Conservation (phyloP, 2,888 invertebrate species). For the Pachliopta kotzebuea region DNA sequence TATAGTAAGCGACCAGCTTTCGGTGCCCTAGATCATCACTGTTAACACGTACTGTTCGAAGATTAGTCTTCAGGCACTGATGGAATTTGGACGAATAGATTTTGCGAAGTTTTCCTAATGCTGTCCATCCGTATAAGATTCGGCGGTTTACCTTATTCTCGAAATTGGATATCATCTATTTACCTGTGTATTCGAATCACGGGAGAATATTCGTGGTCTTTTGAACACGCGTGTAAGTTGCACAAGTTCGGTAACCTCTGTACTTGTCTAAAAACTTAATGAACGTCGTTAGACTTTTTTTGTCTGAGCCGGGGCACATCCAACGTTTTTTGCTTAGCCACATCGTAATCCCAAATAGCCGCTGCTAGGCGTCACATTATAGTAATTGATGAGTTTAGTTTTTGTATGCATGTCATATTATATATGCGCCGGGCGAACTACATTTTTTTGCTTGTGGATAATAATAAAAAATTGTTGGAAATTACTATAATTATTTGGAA, state of each 20-base stretch:
- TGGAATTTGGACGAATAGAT: too few relatives aligned
- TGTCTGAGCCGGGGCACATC: not conserved
- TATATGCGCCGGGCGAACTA: not conserved
- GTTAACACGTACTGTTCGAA: too few relatives aligned
- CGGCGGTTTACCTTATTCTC: too few relatives aligned
- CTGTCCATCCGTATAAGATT: too few relatives aligned
- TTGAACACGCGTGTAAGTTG: not conserved
- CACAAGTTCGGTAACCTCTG: slow-evolving; percentile 11
- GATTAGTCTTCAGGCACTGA: too few relatives aligned
- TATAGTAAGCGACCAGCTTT: too few relatives aligned
- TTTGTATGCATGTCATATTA: slow-evolving; percentile 1
- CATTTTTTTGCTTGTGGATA: not conserved
- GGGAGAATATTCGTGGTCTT: not conserved
- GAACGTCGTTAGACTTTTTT: slow-evolving; percentile 16
- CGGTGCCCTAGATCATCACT: too few relatives aligned
- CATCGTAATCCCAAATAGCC: not conserved
- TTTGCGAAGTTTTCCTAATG: not conserved
- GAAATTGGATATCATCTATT: too few relatives aligned
- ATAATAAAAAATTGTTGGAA: not conserved
- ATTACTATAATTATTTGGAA: too few relatives aligned
- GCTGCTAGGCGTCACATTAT: slow-evolving; percentile 1
- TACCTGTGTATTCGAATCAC: not conserved
- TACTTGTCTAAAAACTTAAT: slow-evolving; percentile 1
- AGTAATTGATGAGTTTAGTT: slow-evolving; percentile 12
- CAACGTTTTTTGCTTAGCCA: not conserved